These are phyloP conservation scores for Diabrotica balteata DNA, from an alignment of 2,888 invertebrate genomes.

Conservation along the genomic window DNA sequence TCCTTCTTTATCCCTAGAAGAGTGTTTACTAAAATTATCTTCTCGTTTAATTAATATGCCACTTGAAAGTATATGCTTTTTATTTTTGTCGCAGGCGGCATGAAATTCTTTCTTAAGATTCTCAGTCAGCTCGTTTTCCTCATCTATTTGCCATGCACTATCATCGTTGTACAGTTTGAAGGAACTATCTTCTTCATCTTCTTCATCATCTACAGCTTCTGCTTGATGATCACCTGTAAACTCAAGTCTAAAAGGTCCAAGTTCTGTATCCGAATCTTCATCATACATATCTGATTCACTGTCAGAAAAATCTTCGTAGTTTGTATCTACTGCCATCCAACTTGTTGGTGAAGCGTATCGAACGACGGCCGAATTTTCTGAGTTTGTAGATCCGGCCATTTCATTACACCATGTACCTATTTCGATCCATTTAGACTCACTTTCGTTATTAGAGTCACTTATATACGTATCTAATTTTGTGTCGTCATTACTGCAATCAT, in stretches of 20 bases:
- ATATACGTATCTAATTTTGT: constrained; percentile 28
- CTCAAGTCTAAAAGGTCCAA: constrained; percentile 75
- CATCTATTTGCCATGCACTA: constrained; percentile 54
- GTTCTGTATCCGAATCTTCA: constrained; percentile 50
- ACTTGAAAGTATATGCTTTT: constrained; percentile 53
- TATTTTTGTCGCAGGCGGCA: constrained; percentile 56
- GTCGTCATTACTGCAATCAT: constrained; percentile 34
- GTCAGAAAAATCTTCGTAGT: constrained; percentile 62
- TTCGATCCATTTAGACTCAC: constrained; percentile 72
- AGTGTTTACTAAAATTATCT: constrained; percentile 43
- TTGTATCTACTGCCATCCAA: constrained; percentile 53
- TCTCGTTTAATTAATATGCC: constrained; percentile 52
- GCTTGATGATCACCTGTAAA: constrained; percentile 86
- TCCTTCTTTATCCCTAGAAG: constrained; percentile 30
- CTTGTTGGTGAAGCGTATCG: constrained; percentile 66
- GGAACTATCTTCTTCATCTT: constrained; percentile 56
- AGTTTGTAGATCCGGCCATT: constrained; percentile 70
- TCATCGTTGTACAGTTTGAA: constrained; percentile 49
- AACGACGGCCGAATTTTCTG: constrained; percentile 60
- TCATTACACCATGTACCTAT: constrained; percentile 94
- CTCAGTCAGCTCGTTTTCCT: constrained; percentile 56
- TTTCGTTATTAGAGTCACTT: constrained; percentile 50
- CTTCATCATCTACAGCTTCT: constrained; percentile 76
- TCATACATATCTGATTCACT: constrained; percentile 61
- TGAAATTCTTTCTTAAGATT: constrained; percentile 62